Evolutionary conservation across 2,797 vertebrate genomes (phyloP).

Genomic region (Darevskia mixta): DNA sequence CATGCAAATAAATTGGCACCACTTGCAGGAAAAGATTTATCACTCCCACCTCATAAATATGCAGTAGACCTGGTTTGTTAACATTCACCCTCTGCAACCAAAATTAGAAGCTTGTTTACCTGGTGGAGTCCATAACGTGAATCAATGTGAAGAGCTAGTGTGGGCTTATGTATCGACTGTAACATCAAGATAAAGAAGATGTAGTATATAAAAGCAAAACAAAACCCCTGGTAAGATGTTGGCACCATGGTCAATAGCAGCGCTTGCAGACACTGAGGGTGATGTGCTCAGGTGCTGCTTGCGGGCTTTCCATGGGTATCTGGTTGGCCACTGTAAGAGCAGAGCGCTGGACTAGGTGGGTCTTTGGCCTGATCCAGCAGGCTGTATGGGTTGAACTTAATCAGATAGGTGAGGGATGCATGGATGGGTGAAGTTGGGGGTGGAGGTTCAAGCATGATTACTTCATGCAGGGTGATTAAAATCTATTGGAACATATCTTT

Average conservation of each 20-base stretch:
- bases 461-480: neutral
- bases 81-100: slow-evolving; percentile 33
- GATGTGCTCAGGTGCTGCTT: too few species aligned
- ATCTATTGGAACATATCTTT: neutral
- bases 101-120: slow-evolving; percentile 32
- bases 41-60: neutral
- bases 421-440: neutral
- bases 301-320: too few species aligned
- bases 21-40: slow-evolving; percentile 14
- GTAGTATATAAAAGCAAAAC: neutral
- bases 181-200: slow-evolving; percentile 30
- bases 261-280: neutral
- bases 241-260: neutral
- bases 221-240: neutral
- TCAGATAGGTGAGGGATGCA: neutral
- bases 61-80: neutral
- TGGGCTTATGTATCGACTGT: slow-evolving; percentile 5
- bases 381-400: neutral
- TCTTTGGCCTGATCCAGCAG: too few species aligned
- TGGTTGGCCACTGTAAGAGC: too few species aligned
- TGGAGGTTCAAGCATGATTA: neutral
- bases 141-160: slow-evolving; percentile 39
- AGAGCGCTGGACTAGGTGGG: too few species aligned
- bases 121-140: slow-evolving; percentile 38
- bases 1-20: slow-evolving; percentile 32